phyloP scores from a whole-genome alignment of 2,113 vertebrate species.

The Pseudorhombus dupliciocellatus region DNA sequence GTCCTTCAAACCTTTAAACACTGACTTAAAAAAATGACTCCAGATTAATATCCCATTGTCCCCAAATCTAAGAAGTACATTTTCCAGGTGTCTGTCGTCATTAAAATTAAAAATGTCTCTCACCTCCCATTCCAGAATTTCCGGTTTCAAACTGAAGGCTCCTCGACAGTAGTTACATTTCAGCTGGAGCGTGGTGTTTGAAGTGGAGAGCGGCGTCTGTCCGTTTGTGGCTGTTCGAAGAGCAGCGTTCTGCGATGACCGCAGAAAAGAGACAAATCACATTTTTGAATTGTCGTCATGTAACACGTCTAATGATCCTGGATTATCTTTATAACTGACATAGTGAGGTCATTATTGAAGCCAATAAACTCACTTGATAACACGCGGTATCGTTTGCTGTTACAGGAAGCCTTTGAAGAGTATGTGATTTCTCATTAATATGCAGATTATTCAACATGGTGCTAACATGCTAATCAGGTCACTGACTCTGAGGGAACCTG shows the following conservation, averaged over 20 bases:
- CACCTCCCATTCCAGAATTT: conserved; percentile 97
- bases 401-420: background rate
- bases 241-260: conserved; percentile 83
- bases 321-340: too few relatives aligned
- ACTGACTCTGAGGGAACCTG: conserved; percentile 4
- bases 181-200: conserved; percentile 87
- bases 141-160: conserved; percentile 93
- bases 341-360: background rate
- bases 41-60: too few relatives aligned
- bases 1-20: too few relatives aligned
- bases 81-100: too few relatives aligned
- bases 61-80: too few relatives aligned
- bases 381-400: too few relatives aligned
- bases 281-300: background rate
- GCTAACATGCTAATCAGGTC: conserved; percentile 19
- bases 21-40: background rate
- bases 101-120: conserved; percentile 24
- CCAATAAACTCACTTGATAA: background rate
- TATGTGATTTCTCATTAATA: background rate
- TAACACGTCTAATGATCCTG: too few relatives aligned
- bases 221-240: conserved; percentile 91
- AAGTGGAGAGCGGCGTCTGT: conserved; percentile 81
- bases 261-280: background rate
- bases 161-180: conserved; percentile 97
- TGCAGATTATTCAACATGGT: conserved; percentile 3